Evolutionary conservation across 2,797 vertebrate species (phyloP), one percentile per base, ranked within the genome.

Genomic region (Platyrinchus mystaceus): DNA sequence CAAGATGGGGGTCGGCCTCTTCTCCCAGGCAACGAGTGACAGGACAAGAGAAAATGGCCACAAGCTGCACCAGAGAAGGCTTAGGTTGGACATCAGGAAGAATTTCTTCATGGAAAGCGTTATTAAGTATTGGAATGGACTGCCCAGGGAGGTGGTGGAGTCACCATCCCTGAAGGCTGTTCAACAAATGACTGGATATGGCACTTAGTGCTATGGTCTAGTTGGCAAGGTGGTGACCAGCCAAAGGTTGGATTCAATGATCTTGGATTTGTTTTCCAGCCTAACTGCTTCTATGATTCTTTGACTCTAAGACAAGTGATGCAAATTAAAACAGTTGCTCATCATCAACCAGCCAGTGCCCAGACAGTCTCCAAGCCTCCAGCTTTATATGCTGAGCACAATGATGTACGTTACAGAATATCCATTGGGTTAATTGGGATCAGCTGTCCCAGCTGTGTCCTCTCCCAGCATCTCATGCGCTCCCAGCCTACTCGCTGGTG

Each of bases 1-100:
- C 8, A 64, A 50, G 14, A 2, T 28, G 22, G 4, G 6, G 14
- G 3, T 55, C 1, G 0, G 14, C 49, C 18, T 63, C 26, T 63
- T 49, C 49, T 56, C 17, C 11, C 49, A 32, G 34, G 14, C 18
- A 70, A 7, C 10, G 18, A 32, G 30, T 19, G 39, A 47, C 3
- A 30, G 22, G 27, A 37, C 30, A 49, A 30, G 34, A 41, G 43
- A 30, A 70, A 78, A 43, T 27, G 18, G 12, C 2, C 12, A 49
- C 14, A 63, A 43, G 58, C 10, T 63, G 18, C 8, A 27, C 8
- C 17, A 63, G 18, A 14, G 26, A 5, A 56, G 26, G 43, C 41
- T 86, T 53, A 17, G 17, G 14, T 32, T 63, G 32, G 30, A 55
- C 21, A 55, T 30, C 7, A 78, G 26, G 39, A 70, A 32, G 17